phyloP scores from a whole-genome alignment of 2,797 vertebrate species.

The Pseudomugil tenellus region DNA sequence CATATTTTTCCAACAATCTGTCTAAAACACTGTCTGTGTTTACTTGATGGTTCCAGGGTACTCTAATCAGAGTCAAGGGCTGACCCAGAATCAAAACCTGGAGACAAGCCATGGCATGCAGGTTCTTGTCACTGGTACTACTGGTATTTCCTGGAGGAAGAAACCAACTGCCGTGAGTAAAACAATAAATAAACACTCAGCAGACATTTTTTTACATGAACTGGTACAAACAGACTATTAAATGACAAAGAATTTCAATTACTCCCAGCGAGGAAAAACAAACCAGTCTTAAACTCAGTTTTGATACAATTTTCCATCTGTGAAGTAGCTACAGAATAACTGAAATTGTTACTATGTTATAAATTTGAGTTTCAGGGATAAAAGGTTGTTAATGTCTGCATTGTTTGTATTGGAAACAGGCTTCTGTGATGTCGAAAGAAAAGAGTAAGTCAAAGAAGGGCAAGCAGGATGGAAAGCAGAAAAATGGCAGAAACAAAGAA shows the following conservation, averaged over 20 bases:
- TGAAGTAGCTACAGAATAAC: neutral
- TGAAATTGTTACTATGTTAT: neutral
- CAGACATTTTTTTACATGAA: neutral
- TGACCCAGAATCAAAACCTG: slow-evolving; percentile 65
- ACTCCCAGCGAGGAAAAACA: neutral
- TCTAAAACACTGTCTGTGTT: neutral
- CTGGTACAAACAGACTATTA: neutral
- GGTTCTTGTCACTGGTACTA: slow-evolving; percentile 89
- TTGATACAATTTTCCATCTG: neutral
- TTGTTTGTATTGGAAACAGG: slow-evolving; percentile 68
- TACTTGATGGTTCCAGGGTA: slow-evolving; percentile 42
- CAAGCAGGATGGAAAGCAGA: slow-evolving; percentile 84
- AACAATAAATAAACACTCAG: neutral
- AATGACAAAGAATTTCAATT: neutral
- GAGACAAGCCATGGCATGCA: slow-evolving; percentile 69
- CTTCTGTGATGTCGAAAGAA: slow-evolving; percentile 80
- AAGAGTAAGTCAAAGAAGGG: slow-evolving; percentile 89
- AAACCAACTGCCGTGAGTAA: slow-evolving; percentile 85
- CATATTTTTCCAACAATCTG: neutral
- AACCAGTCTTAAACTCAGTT: neutral
- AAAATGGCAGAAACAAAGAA: slow-evolving; percentile 80
- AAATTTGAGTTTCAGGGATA: neutral
- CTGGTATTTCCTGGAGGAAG: slow-evolving; percentile 91
- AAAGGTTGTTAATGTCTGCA: neutral
- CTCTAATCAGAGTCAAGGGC: slow-evolving; percentile 66